These are phyloP conservation scores for Trichonephila clavata DNA, from an alignment of 1,140 invertebrate species.

Conservation along the genomic window DNA sequence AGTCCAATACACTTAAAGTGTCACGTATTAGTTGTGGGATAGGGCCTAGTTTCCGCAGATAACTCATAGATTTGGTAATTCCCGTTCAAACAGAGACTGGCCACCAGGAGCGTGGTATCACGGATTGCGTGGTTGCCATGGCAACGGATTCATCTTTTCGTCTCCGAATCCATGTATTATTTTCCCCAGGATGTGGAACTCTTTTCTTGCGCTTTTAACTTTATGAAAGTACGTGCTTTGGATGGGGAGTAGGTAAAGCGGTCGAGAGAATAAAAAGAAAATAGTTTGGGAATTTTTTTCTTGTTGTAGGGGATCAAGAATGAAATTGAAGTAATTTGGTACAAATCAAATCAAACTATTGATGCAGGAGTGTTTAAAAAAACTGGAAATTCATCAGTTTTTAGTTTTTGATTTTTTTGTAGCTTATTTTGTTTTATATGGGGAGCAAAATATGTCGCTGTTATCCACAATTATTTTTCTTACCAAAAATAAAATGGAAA, in stretches of 20 bases:
- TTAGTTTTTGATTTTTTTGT: no score
- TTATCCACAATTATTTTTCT: no score
- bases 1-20: constrained; percentile 10
- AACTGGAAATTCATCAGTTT: no score
- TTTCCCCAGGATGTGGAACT: constrained; percentile 12
- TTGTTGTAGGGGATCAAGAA: neutral
- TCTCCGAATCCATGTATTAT: constrained; percentile 31
- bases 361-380: no score
- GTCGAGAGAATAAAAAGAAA: neutral
- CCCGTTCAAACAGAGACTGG: constrained; percentile 14
- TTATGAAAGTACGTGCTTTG: constrained; percentile 57
- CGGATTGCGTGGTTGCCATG: constrained; percentile 33
- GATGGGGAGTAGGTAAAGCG: constrained; percentile 9
- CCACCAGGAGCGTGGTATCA: neutral
- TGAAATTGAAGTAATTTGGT: neutral
- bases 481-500: no score
- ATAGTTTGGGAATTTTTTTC: neutral
- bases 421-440: no score
- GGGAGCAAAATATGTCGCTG: no score
- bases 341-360: neutral
- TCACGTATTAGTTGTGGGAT: constrained; percentile 27
- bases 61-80: constrained; percentile 37
- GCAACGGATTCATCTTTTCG: constrained; percentile 27
- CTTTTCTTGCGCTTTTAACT: constrained; percentile 49
- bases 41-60: constrained; percentile 8